These are phyloP conservation scores for Yponomeuta plumbellus DNA, from an alignment of 2,888 invertebrate species.

Conservation along the genomic window DNA sequence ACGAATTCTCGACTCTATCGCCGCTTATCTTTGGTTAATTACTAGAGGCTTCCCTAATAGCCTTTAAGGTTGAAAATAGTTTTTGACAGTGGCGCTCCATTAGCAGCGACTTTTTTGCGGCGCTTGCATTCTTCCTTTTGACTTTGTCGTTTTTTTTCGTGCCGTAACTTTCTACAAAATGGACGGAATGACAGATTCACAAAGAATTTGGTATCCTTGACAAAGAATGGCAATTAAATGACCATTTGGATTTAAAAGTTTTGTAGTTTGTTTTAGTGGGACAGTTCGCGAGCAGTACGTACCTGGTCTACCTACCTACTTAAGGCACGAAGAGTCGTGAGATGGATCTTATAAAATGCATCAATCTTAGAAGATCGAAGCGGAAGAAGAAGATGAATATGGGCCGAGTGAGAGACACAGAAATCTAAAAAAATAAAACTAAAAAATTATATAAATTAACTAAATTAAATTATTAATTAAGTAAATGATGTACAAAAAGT, in stretches of 20 bases:
- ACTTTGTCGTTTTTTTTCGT: neutral
- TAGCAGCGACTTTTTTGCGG: neutral
- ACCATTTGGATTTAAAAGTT: neutral
- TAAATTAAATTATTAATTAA: no score
- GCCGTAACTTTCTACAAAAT: neutral
- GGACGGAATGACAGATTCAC: neutral
- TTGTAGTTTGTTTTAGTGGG: neutral
- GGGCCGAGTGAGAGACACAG: no score
- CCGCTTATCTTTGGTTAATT: neutral
- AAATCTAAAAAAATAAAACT: no score
- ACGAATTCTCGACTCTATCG: neutral
- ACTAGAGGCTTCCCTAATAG: neutral
- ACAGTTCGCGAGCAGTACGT: no score
- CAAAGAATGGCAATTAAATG: neutral
- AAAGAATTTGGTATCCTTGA: neutral
- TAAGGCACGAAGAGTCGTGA: no score
- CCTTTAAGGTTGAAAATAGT: neutral
- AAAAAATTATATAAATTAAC: no score
- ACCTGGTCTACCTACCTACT: no score
- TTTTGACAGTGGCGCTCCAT: neutral
- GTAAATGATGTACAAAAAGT: no score
- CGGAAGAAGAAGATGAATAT: no score
- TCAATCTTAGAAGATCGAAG: no score
- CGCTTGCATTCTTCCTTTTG: neutral
- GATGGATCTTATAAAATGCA: no score